These are phyloP conservation scores for Eulemur mongoz DNA, from an alignment of 2,797 vertebrate species.

Conservation along the genomic window DNA sequence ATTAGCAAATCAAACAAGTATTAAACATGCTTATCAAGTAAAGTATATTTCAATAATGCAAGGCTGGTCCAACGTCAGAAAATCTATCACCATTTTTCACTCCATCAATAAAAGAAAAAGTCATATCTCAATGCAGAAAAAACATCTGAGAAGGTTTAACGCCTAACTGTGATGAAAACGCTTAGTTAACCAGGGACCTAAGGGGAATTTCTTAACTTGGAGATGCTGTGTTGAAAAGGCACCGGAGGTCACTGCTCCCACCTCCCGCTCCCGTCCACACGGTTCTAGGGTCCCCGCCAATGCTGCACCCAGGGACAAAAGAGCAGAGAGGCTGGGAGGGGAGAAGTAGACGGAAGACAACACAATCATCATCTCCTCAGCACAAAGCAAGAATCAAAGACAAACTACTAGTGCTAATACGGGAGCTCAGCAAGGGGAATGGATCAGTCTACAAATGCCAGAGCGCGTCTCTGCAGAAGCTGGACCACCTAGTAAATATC, in stretches of 20 bases:
- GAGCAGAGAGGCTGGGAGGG: neutral
- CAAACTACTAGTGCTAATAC: fast-evolving
- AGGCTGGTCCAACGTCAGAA: neutral
- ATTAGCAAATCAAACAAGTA: neutral
- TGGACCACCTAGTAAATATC: neutral
- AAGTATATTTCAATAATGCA: neutral
- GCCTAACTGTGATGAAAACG: no score
- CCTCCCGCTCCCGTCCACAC: neutral
- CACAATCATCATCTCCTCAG: neutral
- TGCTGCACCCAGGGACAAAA: neutral
- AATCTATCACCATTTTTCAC: neutral
- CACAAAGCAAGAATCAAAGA: neutral
- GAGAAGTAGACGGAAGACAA: neutral
- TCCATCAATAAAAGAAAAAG: no score
- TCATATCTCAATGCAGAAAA: no score
- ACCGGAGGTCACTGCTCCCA: neutral
- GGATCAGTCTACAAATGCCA: neutral
- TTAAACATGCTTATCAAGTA: neutral
- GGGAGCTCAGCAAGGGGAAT: neutral
- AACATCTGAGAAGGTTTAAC: no score
- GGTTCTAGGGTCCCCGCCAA: neutral
- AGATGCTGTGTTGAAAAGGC: neutral
- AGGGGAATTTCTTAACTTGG: no score
- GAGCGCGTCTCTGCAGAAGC: neutral
- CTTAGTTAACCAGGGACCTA: no score